Percentiles rank a stretch among this genome's conserved stretches.
Evolutionary conservation across 2,113 vertebrate genomes (phyloP).

Genomic region (Orientallactaga bullata): DNA sequence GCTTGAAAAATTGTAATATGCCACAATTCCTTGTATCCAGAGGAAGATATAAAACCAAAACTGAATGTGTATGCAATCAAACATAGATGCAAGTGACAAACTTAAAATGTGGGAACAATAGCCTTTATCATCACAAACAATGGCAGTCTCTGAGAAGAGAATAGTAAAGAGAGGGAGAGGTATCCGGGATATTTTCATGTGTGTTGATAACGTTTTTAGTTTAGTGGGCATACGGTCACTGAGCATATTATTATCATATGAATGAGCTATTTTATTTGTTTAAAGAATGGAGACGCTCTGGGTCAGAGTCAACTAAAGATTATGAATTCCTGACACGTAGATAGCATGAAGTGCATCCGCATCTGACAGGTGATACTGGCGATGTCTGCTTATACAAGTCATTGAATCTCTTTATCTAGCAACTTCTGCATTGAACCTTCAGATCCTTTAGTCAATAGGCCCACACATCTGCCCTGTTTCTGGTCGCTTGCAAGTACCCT

Average conservation of each 20-base stretch:
- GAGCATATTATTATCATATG: background rate
- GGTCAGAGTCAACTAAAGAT: background rate
- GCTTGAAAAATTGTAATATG: constrained; percentile 1
- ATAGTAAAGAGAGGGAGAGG: background rate
- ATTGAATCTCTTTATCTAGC: constrained; percentile 34
- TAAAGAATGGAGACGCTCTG: background rate
- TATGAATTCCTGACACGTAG: background rate
- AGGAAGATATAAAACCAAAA: constrained; percentile 16
- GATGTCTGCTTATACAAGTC: background rate
- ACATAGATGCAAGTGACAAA: background rate
- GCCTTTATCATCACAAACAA: background rate
- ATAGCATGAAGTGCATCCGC: background rate
- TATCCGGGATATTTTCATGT: background rate
- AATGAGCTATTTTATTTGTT: background rate
- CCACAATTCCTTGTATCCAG: background rate
- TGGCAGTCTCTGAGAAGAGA: background rate
- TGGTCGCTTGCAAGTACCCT: background rate
- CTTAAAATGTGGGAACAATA: background rate
- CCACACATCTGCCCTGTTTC: background rate
- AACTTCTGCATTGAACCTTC: background rate
- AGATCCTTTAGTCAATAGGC: background rate
- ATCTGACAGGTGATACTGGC: background rate
- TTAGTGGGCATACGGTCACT: background rate
- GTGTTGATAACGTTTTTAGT: background rate
- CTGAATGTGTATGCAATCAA: background rate